phyloP scores from a whole-genome alignment of 53 echinoderm and acorn worm genomes.

The Arbacia lixula region DNA sequence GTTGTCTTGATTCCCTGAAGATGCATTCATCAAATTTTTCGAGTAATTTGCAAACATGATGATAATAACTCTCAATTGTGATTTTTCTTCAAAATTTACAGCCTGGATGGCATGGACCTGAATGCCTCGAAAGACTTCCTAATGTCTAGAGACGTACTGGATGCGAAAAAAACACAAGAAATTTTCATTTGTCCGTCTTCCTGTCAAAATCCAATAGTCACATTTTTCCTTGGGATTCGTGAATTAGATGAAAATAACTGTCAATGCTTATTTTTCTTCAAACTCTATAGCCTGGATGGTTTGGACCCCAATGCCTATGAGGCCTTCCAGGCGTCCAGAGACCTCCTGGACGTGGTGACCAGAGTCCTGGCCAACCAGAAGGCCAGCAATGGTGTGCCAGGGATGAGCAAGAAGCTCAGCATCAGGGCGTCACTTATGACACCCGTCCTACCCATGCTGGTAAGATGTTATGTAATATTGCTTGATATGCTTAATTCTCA shows the following conservation, averaged over 20 bases:
- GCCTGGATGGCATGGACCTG: constrained; percentile 82
- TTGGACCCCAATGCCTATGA: constrained; percentile 96
- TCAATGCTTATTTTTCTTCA: neutral
- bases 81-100: neutral
- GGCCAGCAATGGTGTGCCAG: constrained; percentile 71
- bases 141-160: constrained; percentile 78
- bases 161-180: no score
- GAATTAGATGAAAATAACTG: no score
- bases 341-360: constrained; percentile 86
- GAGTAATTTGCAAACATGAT: no score
- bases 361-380: constrained; percentile 77
- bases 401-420: constrained; percentile 95
- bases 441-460: constrained; percentile 96
- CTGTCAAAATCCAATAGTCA: no score
- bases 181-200: no score
- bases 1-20: no score
- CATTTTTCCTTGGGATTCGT: no score
- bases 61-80: no score
- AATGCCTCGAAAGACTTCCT: constrained; percentile 94
- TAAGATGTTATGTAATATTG: no score
- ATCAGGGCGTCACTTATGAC: constrained; percentile 90
- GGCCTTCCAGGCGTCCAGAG: constrained; percentile 95
- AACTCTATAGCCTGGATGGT: constrained; percentile 72
- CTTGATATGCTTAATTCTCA: no score
- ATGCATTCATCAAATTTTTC: no score